A percentile compares a stretch with the other conserved stretches of the same genome.
Evolutionary conservation across 2,888 invertebrate genomes (phyloP).

Genomic region (Ectemnius lituratus): DNA sequence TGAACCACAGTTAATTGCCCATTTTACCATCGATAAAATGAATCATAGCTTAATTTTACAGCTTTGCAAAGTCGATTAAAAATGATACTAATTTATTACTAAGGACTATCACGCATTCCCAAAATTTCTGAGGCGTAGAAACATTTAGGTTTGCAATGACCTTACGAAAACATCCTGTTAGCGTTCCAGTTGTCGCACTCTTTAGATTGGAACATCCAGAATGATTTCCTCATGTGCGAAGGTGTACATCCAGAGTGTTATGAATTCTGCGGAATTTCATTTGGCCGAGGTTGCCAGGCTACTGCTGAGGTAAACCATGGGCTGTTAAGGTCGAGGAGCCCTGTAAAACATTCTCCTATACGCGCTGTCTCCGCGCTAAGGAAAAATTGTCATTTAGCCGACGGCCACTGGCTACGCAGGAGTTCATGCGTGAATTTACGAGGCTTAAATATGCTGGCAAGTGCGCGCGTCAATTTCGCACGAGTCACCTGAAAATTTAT

Average conservation of each 20-base stretch:
- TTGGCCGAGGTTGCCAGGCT: not conserved
- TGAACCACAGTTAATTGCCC: too few species aligned
- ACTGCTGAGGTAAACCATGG: not conserved
- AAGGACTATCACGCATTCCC: too few species aligned
- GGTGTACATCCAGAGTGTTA: not conserved
- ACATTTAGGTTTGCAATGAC: too few species aligned
- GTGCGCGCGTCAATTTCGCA: not conserved
- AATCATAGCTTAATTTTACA: too few species aligned
- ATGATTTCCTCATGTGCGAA: not conserved
- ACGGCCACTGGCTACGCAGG: not conserved
- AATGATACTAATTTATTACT: too few species aligned
- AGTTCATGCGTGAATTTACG: constrained; percentile 2
- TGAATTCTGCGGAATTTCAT: constrained; percentile 7
- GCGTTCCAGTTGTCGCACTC: too few species aligned
- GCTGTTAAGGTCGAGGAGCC: not conserved
- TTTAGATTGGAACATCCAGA: too few species aligned
- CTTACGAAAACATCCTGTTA: too few species aligned
- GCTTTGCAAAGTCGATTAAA: too few species aligned
- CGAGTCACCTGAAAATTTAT: too few species aligned
- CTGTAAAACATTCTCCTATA: not conserved
- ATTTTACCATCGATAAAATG: too few species aligned
- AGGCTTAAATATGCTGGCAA: constrained; percentile 6
- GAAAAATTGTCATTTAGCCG: constrained; percentile 7
- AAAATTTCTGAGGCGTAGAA: too few species aligned
- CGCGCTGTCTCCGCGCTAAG: not conserved